Evolutionary conservation across 2,888 invertebrate genomes (phyloP).

Genomic region (Eupithecia exiguata): DNA sequence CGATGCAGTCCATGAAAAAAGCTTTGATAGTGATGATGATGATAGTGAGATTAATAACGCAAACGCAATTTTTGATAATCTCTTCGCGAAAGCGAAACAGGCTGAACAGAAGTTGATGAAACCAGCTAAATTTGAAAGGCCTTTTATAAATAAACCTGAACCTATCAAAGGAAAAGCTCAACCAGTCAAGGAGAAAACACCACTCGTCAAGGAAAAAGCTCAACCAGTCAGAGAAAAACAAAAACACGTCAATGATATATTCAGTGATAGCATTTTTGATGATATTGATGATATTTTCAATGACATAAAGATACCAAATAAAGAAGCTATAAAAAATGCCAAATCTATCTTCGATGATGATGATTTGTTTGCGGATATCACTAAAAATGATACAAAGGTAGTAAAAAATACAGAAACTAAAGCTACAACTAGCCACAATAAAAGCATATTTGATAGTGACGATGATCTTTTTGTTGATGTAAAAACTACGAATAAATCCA

Average conservation of each 20-base stretch:
- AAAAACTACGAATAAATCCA: constrained; percentile 36
- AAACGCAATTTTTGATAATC: constrained; percentile 69
- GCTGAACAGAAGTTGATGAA: constrained; percentile 28
- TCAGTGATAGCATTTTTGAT: constrained; percentile 75
- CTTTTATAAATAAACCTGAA: constrained; percentile 27
- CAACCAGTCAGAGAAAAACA: constrained; percentile 30
- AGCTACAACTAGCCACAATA: constrained; percentile 41
- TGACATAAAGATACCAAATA: constrained; percentile 56
- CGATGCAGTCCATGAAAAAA: constrained; percentile 21
- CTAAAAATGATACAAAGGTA: constrained; percentile 40
- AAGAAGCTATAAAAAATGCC: constrained; percentile 48
- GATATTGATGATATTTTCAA: constrained; percentile 77
- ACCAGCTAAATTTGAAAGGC: constrained; percentile 31
- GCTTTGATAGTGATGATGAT: constrained; percentile 32
- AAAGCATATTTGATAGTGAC: constrained; percentile 63
- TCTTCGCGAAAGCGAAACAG: constrained; percentile 64
- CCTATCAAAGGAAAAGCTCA: constrained; percentile 15
- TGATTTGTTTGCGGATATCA: constrained; percentile 67
- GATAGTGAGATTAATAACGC: constrained; percentile 42
- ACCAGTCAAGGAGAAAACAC: constrained; percentile 22
- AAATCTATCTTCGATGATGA: constrained; percentile 69
- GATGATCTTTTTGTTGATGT: constrained; percentile 58
- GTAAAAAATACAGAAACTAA: background rate
- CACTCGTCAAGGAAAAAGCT: constrained; percentile 15
- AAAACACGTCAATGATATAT: constrained; percentile 58